A percentile compares a stretch with the other conserved stretches of the same genome.
Evolutionary conservation across 2,888 invertebrate genomes (phyloP).

Genomic region (Synergus japonicus): DNA sequence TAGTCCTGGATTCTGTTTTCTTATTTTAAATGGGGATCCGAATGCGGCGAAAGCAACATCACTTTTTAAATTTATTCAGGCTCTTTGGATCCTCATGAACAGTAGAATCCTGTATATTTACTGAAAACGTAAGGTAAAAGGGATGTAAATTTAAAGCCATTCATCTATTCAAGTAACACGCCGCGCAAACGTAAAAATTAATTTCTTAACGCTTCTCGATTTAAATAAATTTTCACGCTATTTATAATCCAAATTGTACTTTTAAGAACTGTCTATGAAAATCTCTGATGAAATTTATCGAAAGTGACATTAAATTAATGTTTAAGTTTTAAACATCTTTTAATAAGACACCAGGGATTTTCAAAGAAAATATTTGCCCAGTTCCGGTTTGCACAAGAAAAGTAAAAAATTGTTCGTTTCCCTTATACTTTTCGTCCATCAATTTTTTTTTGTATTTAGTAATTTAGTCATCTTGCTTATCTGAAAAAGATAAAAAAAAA

Average conservation of each 20-base stretch:
- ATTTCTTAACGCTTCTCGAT: not conserved
- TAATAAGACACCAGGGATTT: not conserved
- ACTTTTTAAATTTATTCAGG: slow-evolving; percentile 44
- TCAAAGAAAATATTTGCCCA: not conserved
- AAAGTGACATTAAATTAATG: not conserved
- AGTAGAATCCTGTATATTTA: slow-evolving; percentile 26
- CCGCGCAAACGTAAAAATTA: not conserved
- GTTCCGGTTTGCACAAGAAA: not conserved
- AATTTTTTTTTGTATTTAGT: slow-evolving; percentile 5
- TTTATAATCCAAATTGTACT: not conserved
- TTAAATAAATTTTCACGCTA: not conserved
- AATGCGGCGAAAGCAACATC: not conserved
- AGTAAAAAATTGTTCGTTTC: slow-evolving; percentile 12
- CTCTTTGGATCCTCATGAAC: slow-evolving; percentile 43
- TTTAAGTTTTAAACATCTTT: not conserved
- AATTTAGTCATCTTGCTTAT: not conserved
- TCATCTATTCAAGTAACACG: not conserved
- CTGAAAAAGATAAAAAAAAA: slow-evolving; percentile 8
- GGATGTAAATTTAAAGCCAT: not conserved
- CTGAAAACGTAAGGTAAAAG: slow-evolving; percentile 27
- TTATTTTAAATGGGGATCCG: not conserved
- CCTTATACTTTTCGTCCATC: slow-evolving; percentile 18
- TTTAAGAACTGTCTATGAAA: not conserved
- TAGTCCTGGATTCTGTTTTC: slow-evolving; percentile 45
- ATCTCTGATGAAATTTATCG: not conserved